These are phyloP conservation scores for Caranx ignobilis DNA, from an alignment of 2,113 vertebrate species.

Conservation along the genomic window DNA sequence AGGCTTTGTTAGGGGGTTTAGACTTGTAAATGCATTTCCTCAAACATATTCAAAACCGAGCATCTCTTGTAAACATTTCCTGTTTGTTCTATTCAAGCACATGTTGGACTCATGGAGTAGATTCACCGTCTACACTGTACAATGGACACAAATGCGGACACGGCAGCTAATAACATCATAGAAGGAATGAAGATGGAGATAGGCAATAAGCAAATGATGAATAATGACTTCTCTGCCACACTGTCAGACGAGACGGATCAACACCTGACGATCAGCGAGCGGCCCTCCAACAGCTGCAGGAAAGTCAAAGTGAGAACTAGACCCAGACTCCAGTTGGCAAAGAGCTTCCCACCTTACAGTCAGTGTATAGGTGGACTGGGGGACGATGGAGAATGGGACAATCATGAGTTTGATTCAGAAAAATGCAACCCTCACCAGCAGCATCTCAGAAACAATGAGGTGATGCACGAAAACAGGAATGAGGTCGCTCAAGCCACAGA, in stretches of 20 bases:
- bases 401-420: neutral
- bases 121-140: neutral
- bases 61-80: conserved; percentile 48
- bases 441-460: neutral
- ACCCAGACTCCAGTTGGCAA: conserved; percentile 64
- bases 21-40: conserved; percentile 29
- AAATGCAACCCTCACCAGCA: neutral
- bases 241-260: conserved; percentile 31
- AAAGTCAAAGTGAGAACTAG: conserved; percentile 33
- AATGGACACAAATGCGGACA: conserved; percentile 39
- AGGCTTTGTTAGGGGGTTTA: neutral
- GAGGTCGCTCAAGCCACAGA: conserved; percentile 4
- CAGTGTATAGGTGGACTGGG: conserved; percentile 71
- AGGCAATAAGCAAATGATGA: conserved; percentile 6
- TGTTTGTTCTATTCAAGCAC: conserved; percentile 41
- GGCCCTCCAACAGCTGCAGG: conserved; percentile 22
- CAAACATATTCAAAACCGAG: conserved; percentile 43
- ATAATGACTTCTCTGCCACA: conserved; percentile 23
- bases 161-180: conserved; percentile 19
- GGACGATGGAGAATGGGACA: neutral
- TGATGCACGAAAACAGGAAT: neutral
- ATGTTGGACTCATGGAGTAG: conserved; percentile 38
- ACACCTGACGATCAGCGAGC: conserved; percentile 28
- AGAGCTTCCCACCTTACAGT: conserved; percentile 76
- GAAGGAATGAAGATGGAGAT: conserved; percentile 32